phyloP scores from a whole-genome alignment of 2,888 invertebrate genomes.

The Anthrax anthrax region DNA sequence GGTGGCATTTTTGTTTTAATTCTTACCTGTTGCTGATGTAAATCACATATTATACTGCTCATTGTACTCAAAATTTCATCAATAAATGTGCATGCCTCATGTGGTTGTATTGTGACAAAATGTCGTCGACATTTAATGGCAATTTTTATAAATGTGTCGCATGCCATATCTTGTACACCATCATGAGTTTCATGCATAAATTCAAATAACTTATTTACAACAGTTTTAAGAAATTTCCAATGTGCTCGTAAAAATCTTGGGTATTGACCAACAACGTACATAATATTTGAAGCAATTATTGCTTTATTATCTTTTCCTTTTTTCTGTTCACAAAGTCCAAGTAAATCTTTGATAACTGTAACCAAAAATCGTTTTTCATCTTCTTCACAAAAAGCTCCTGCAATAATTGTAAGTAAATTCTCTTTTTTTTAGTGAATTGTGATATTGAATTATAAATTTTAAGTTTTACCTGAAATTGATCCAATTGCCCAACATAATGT shows the following conservation, averaged over 20 bases:
- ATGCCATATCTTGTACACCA: constrained; percentile 99
- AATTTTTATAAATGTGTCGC: constrained; percentile 99
- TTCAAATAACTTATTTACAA: constrained; percentile 98
- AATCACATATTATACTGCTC: constrained; percentile 95
- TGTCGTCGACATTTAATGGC: constrained; percentile 95
- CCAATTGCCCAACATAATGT: constrained; percentile 99
- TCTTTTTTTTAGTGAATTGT: neutral
- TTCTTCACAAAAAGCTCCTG: constrained; percentile 88
- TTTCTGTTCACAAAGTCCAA: constrained; percentile 96
- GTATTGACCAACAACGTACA: constrained; percentile 99
- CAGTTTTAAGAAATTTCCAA: constrained; percentile 99
- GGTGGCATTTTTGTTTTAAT: too few relatives aligned
- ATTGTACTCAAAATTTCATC: constrained; percentile 95
- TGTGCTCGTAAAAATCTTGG: constrained; percentile 97
- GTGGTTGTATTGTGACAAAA: constrained; percentile 92
- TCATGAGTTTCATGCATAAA: constrained; percentile 99
- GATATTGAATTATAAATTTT: neutral
- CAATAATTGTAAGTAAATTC: neutral
- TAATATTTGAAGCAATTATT: constrained; percentile 98
- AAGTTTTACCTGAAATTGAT: constrained; percentile 69
- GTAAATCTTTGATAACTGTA: constrained; percentile 93
- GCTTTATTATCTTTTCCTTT: constrained; percentile 98
- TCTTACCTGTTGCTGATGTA: constrained; percentile 87
- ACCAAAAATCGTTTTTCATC: constrained; percentile 98
- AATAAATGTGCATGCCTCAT: constrained; percentile 94